Evolutionary conservation across 2,888 invertebrate genomes (phyloP), one percentile per base, ranked within the genome.

Genomic region (Eilema depressum): DNA sequence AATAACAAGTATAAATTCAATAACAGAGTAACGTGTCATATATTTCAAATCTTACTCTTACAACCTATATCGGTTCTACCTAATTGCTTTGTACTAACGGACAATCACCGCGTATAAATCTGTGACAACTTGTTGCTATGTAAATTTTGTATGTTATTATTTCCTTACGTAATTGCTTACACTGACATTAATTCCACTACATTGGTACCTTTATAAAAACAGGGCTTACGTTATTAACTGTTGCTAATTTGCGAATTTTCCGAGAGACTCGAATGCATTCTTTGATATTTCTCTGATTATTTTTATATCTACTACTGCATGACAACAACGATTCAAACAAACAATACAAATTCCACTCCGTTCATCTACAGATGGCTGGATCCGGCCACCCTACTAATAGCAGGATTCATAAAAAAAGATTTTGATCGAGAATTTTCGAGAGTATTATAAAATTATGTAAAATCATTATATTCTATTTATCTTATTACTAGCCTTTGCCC

Each of bases 71-170:
- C 12, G 33, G 57, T 56, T 28, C 70, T n/a, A n/a, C n/a, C n/a
- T 81, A 81, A 79, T 74, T 79, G 79, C 71, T 70, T 73, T 73
- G 73, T 76, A 71, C 76, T 74, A 70, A 63, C 69, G 41, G 64
- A 63, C 68, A 79, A 79, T 76, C 74, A 63, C 60, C 71, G 53
- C 74, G 69, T 74, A 76, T 72, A 76, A 81, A 78, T 71, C 71
- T 66, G 60, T 79, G 81, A 81, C 79, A 79, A 72, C 33, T 71
- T 81, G 79, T 81, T 65, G 41, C 30, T 70, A 79, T 79, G 76
- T 79, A 64, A 14, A 10, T 5, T 20, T 20, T 47, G 20, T 17
- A 41, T 41, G 41, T 37, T 37, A 37, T 37, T 37, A 37, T 37
- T 37, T 33, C 33, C 4, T 33, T 33, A 33, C 33, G 10, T 33